Evolutionary conservation across 2,113 vertebrate species (phyloP), one percentile per base, ranked within the genome.

Genomic region (Equus quagga): DNA sequence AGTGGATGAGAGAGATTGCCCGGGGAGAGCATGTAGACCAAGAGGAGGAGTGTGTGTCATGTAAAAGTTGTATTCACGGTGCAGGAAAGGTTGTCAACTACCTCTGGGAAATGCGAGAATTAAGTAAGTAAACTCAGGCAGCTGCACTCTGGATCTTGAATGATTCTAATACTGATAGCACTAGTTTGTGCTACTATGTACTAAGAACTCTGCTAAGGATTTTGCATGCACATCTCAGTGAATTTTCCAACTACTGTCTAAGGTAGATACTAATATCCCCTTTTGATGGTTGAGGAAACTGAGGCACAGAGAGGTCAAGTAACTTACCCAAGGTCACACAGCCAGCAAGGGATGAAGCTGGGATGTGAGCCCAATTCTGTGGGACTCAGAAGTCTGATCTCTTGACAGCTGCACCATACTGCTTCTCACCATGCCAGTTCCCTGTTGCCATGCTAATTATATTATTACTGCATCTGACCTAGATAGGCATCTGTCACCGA

Each of bases 201-300:
- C 76, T 86, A 78, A 58, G 64, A 23, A 72, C 18, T 72, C 70
- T 86, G 18, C 49, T 79, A 65, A 33, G 24, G 58, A 73, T 78
- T 79, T 70, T 80, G 8, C 49, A 75, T 26, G 49, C 8, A 1
- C 33, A 54, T 36, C 18, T 92, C 49, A 80, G 72, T 1, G 11
- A 95, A 62, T 56, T 89, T 7, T 76, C 19, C 79, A 76, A 56
- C 12, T 73, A 60, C 8, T 81, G 49, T 78, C 21, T 95, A 69
- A 28, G 33, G 14, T 36, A 70, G 65, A 84, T 21, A 80, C 8
- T 62, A 73, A 75, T 26, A 75, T 69, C 70, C 31, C 11, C 58
- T 84, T 67, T 67, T 89, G 78, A 60, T 41, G 80, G 41, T 92
- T 89, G 60, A 93, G 17, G 51, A 93, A 93, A 75, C 41, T 14